A percentile compares a stretch with the other conserved stretches of the same genome.
phyloP scores from a whole-genome alignment of 2,888 invertebrate genomes.

The Kryphioiulus occultus region DNA sequence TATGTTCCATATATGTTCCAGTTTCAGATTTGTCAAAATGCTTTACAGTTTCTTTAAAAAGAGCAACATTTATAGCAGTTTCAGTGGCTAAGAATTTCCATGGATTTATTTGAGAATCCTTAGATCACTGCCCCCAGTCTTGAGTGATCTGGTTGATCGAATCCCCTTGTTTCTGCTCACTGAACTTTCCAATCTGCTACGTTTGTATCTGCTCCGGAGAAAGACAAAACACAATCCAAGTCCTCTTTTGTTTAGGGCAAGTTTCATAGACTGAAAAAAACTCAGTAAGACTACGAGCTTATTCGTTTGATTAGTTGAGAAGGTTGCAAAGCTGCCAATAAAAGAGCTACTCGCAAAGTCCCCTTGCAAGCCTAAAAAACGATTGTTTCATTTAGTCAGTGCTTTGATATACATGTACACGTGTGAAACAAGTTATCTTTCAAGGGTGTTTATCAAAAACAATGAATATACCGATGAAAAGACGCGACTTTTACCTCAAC shows the following conservation, averaged over 20 bases:
- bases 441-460: neutral
- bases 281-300: neutral
- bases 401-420: neutral
- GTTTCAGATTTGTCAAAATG: neutral
- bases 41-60: neutral
- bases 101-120: neutral
- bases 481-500: neutral
- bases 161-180: neutral
- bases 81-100: neutral
- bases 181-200: slow-evolving; percentile 30
- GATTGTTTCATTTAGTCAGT: neutral
- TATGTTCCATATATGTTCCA: too few relatives aligned
- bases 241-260: neutral
- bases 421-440: neutral
- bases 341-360: neutral
- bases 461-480: neutral
- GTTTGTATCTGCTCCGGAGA: neutral
- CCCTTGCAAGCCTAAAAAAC: neutral
- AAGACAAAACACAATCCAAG: slow-evolving; percentile 1
- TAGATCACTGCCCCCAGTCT: neutral
- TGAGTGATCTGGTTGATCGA: neutral
- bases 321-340: slow-evolving; percentile 1
- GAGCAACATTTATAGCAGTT: neutral
- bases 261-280: neutral
- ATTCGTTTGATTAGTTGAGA: neutral